Base-by-base conservation (phyloP, 2,113 vertebrate genomes). In the Xiphorhynchus elegans region DNA sequence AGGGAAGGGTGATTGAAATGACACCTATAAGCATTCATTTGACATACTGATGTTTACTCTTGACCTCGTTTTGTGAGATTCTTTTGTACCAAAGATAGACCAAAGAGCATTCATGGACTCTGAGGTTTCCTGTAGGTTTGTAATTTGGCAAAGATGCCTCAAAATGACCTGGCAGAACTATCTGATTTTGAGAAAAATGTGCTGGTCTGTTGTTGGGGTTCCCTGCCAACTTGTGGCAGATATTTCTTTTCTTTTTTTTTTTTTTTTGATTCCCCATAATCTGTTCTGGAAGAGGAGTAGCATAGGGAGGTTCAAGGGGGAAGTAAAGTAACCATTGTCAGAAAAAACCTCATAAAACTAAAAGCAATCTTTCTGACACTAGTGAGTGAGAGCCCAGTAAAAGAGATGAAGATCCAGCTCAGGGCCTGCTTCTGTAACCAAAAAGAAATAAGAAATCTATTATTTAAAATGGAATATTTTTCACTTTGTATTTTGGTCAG, bases 401-500 rank as follows among this genome's bases (percentile, higher is more conserved):
- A 87, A 89, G 58, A 67, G 21, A 39, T 47, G 44, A 52, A 0
- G 1, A 66, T 56, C 26, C 18, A 86, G 18, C 25, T 84, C 79
- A 72, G 29, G 90, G 12, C 26, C 42, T 78, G 52, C 44, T 81
- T 93, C 37, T 35, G 33, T 70, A 88, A 93, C 39, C 6, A 62
- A 55, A 50, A 67, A 63, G 52, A 55, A 89, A 26, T 18, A 47
- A 60, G 37, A 7, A 67, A 44, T 25, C 25, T 23, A 50, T 46
- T 63, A 46, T 78, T 93, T 84, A 72, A 92, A 95, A 81, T 56
- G 5, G 37, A 92, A 89, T 78, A 70, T 80, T 90, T 93, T 96
- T 89, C 35, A 72, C 44, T 84, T 89, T 82, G 91, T 66, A 75
- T 67, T 81, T 44, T 8, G 3, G 70, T 90, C 56, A 74, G 66